Base-by-base conservation (phyloP, 1,140 invertebrate genomes). In the Gonioctena quinquepunctata region DNA sequence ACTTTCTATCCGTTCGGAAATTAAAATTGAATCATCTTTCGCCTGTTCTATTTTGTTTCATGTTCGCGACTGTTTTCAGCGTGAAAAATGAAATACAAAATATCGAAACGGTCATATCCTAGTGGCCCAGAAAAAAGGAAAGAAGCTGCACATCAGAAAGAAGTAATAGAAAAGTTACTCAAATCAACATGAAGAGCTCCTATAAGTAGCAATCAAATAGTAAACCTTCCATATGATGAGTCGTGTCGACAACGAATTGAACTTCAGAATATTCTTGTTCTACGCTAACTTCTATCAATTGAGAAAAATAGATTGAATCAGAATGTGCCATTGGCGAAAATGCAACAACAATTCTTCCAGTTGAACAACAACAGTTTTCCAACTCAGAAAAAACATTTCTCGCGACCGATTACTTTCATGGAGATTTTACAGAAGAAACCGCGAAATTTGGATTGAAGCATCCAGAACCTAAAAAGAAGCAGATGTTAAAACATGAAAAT, bases 401-500 rank as follows among this genome's bases (percentile, higher is more conserved):
- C 21, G 21, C 33, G 11, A 8, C 11, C 16, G 21, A 13, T 54
- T 18, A 54, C 18, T 54, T 54, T 54, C 21, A 18, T 22, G 21
- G 18, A 22, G 18, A 18, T 21, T 21, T 54, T 21, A 54, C 18
- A 54, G 21, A 18, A 18, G 16, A 54, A 18, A 42, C 11, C 4
- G n/a, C 33, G 11, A 54, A 52, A 52, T 8, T 33, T 33, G 5
- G 19, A 49, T 59, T 25, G 67, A 59, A 42, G 54, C n/a, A 52
- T 59, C 4, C n/a, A n/a, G n/a, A n/a, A n/a, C n/a, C n/a, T n/a
- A n/a, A 52, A 70, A 28, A 57, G 69, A 56, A 66, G 52, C 52
- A 65, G 61, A 50, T 72, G 33, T 57, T 64, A 69, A 18, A 7
- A 42, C 70, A 72, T 72, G 66, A 72, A 69, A 72, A 72, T 59